Base-by-base conservation (phyloP, 2,888 invertebrate species). In the Pilophorus perplexus region DNA sequence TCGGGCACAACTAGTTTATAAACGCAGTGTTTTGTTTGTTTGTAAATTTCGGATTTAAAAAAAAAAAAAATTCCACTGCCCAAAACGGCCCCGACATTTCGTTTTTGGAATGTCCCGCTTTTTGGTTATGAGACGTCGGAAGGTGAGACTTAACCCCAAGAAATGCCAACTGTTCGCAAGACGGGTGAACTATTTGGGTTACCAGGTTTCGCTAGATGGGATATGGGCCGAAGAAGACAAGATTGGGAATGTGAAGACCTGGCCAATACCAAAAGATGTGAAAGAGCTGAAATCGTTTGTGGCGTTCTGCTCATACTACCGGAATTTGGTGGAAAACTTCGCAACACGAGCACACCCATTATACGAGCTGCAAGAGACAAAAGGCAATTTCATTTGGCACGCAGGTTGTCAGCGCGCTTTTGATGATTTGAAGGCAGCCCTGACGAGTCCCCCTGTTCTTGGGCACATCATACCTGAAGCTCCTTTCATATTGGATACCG, bases 231-330 rank as follows among this genome's bases (percentile, higher is more conserved):
- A 44, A 6, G 10, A 10, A 14, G 14, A 44, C 14, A 44, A 44
- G 44, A 16, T 14, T 6, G 14, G 8, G 6, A 23, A 18, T 5
- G 6, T 48, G 8, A 3, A 6, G 6, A 8, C 10, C 16, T 44
- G 44, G 44, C 10, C 10, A 44, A 8, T 8, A 6, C 44, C 44
- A 44, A 12, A 8, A 8, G 14, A 44, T 33, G n/a, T n/a, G n/a
- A n/a, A n/a, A n/a, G n/a, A n/a, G n/a, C n/a, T n/a, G n/a, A n/a
- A n/a, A n/a, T n/a, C n/a, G n/a, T n/a, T n/a, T 25, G 33, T 54
- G 8, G 27, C 27, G 3, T 54, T 54, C n/a, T 54, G 54, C 14
- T 54, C 54, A 2, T 54, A 54, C 27, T 54, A 54, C 14, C 25
- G 54, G 14, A 12, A 25, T 27, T 54, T 54, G 12, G 18, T 54